A percentile compares a stretch with the other conserved stretches of the same genome.
These are phyloP conservation scores for western clawed frog (Xenopus tropicalis) DNA, from an alignment of 2,113 vertebrate genomes.

Conservation along the genomic window DNA sequence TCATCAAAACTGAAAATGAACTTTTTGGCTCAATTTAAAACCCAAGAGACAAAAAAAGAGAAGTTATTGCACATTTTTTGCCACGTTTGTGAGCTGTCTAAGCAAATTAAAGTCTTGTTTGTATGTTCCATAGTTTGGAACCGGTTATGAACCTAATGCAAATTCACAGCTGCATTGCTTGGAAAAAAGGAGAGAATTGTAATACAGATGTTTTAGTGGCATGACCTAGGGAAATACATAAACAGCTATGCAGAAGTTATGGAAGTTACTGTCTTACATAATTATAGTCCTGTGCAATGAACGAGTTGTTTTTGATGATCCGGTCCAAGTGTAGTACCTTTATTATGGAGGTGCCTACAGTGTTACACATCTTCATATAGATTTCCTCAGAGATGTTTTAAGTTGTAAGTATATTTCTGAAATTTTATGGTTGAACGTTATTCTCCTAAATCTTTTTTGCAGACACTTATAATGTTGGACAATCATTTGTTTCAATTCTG, in stretches of 20 bases:
- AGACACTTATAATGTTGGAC: conserved; percentile 9
- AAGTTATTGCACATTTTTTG: not conserved
- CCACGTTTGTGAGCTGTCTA: not conserved
- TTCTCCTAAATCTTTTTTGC: conserved; percentile 30
- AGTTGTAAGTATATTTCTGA: conserved; percentile 6
- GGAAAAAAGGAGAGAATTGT: not conserved
- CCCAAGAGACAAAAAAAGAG: not conserved
- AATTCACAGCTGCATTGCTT: conserved; percentile 17
- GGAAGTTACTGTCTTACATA: not conserved
- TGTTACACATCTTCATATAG: not conserved
- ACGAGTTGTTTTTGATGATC: not conserved
- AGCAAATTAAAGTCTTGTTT: conserved; percentile 27
- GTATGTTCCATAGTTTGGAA: conserved; percentile 24
- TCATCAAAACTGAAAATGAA: no score
- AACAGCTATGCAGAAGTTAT: not conserved
- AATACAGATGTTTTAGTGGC: conserved; percentile 1
- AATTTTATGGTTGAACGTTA: not conserved
- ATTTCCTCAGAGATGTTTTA: conserved; percentile 18
- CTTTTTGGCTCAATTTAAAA: no score
- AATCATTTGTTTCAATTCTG: conserved; percentile 18
- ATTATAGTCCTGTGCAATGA: not conserved
- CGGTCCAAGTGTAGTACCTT: not conserved
- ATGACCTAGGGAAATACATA: not conserved
- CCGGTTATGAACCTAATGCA: not conserved
- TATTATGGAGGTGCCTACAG: not conserved